These are phyloP conservation scores for Lophura nycthemera DNA, from an alignment of 2,113 vertebrate genomes.

Conservation along the genomic window DNA sequence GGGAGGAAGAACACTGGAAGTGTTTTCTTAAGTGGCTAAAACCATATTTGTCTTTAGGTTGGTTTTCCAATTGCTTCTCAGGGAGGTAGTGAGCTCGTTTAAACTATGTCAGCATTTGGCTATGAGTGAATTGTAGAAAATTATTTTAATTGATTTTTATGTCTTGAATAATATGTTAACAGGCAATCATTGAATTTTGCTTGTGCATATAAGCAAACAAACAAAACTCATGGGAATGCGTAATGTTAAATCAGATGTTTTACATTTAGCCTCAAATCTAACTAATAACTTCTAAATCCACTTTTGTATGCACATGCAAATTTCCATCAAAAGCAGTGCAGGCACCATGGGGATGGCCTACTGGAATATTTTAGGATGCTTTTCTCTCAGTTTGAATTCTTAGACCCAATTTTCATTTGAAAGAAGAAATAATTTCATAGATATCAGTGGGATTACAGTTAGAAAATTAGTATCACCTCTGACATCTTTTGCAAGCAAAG, in stretches of 20 bases:
- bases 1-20: background rate
- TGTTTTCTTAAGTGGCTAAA: constrained; percentile 5
- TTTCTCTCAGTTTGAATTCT: background rate
- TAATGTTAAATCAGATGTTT: constrained; percentile 41
- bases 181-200: constrained; percentile 28
- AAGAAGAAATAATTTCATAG: background rate
- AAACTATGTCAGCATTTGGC: constrained; percentile 44
- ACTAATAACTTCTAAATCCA: background rate
- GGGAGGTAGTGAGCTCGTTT: background rate
- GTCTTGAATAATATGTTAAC: constrained; percentile 43
- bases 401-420: background rate
- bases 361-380: background rate
- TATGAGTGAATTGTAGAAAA: constrained; percentile 17
- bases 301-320: background rate
- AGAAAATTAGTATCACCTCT: background rate
- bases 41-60: constrained; percentile 17
- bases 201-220: background rate
- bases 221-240: background rate
- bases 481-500: background rate
- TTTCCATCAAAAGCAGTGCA: background rate
- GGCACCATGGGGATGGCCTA: background rate
- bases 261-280: constrained; percentile 19
- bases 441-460: background rate
- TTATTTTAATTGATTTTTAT: constrained; percentile 62
- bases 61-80: constrained; percentile 4